Evolutionary conservation across 2,888 invertebrate genomes (phyloP), one percentile per base, ranked within the genome.

Genomic region (Helleia helle): DNA sequence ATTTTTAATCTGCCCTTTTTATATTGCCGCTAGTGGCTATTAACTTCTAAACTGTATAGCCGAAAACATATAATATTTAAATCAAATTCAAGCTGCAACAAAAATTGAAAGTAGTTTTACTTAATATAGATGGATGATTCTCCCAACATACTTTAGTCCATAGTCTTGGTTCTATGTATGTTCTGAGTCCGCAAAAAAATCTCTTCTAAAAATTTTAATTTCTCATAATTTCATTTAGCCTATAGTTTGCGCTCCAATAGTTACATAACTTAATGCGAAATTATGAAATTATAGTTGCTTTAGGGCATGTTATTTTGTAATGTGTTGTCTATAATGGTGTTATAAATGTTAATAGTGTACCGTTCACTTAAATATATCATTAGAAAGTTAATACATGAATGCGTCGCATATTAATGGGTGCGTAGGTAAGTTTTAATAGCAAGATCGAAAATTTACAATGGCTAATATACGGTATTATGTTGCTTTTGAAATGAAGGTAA

Each of bases 261-360:
- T 52, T 48, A 54, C 56, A 54, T 58, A 59, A 52, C 59, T 6
- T 17, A 40, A 39, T 38, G 44, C 41, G 30, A 39, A 38, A 36
- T 22, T 44, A 36, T 11, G 30, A 39, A 38, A 36, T 22, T 44
- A 36, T 11, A 36, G 13, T 25, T 24, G 36, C 36, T 36, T 34
- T 36, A 36, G 26, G 36, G 36, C 36, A 36, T 36, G 36, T 36
- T 26, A 36, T 36, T 36, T 24, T 36, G 36, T 36, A 36, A 36
- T 36, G 36, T 36, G 36, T 36, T 36, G 36, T 36, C 34, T 22
- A 22, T 34, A 18, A 36, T 36, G 36, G 36, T 25, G 36, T 36
- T 36, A 36, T 36, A 36, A 36, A 36, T 36, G 36, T 26, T 36
- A 36, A 36, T 36, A 36, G 36, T 36, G 26, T 36, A 36, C 36